Evolutionary conservation across 2,888 invertebrate species (phyloP).

Genomic region (Chalcis sispes): DNA sequence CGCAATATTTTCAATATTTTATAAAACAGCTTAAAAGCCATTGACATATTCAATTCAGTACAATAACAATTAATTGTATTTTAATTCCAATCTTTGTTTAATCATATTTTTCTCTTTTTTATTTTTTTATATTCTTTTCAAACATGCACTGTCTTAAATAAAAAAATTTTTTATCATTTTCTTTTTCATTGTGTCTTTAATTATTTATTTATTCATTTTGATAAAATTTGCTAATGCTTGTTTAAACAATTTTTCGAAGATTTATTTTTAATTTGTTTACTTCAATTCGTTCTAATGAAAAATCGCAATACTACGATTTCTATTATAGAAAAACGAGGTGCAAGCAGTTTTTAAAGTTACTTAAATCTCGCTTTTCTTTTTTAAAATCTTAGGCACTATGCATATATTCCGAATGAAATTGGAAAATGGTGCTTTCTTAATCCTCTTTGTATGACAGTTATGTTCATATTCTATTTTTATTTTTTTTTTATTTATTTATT

Average conservation of each 20-base stretch:
- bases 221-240: conserved; percentile 43
- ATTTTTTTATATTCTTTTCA: not conserved
- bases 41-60: conserved; percentile 51
- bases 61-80: conserved; percentile 47
- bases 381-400: conserved; percentile 58
- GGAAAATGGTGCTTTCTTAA: conserved; percentile 17
- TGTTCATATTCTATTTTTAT: too few species aligned
- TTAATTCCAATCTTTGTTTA: conserved; percentile 39
- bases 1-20: conserved; percentile 38
- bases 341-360: conserved; percentile 12
- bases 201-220: conserved; percentile 20
- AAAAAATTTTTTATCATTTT: conserved; percentile 21
- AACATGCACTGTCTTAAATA: conserved; percentile 8
- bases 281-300: conserved; percentile 34
- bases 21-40: conserved; percentile 44
- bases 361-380: conserved; percentile 11
- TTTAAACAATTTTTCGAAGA: conserved; percentile 22
- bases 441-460: not conserved
- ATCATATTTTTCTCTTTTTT: not conserved
- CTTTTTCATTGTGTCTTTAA: not conserved
- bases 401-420: conserved; percentile 56
- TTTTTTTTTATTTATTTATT: too few species aligned
- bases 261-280: conserved; percentile 5
- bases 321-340: conserved; percentile 36
- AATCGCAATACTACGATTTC: conserved; percentile 31